Percentiles rank a stretch among this genome's conserved stretches.
Evolutionary conservation across 2,113 vertebrate genomes (phyloP).

Genomic region (Entomyzon cyanotis): DNA sequence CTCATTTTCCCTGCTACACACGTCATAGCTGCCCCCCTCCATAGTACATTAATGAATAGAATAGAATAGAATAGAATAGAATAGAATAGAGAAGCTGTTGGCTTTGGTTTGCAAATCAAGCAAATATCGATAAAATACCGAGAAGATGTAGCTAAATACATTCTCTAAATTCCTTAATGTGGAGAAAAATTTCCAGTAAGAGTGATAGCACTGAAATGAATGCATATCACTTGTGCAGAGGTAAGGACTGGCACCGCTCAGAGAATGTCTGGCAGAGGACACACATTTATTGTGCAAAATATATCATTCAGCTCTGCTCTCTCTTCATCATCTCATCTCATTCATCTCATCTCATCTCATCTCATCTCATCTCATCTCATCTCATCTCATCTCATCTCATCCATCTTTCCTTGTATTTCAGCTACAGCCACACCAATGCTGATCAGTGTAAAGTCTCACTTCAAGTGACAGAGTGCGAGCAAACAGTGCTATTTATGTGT

Average conservation of each 20-base stretch:
- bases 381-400: background rate
- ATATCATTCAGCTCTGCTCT: background rate
- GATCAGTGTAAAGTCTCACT: background rate
- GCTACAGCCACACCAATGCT: background rate
- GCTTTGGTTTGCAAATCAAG: background rate
- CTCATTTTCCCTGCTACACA: background rate
- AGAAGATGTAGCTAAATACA: background rate
- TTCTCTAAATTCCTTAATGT: background rate
- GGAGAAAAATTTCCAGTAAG: background rate
- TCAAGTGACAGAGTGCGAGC: background rate
- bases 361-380: background rate
- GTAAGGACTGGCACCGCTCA: fast-evolving
- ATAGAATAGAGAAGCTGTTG: background rate
- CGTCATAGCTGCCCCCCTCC: background rate
- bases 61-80: background rate
- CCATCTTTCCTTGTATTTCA: background rate
- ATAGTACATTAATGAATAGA: background rate
- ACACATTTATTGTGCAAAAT: background rate
- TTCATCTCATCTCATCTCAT: background rate
- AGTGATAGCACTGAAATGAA: background rate
- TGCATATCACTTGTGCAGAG: background rate
- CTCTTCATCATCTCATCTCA: background rate
- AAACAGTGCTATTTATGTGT: background rate
- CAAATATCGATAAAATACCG: background rate
- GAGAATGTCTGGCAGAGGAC: background rate